These are phyloP conservation scores for Procambarus clarkii DNA, from an alignment of 1,140 invertebrate species.

Conservation along the genomic window DNA sequence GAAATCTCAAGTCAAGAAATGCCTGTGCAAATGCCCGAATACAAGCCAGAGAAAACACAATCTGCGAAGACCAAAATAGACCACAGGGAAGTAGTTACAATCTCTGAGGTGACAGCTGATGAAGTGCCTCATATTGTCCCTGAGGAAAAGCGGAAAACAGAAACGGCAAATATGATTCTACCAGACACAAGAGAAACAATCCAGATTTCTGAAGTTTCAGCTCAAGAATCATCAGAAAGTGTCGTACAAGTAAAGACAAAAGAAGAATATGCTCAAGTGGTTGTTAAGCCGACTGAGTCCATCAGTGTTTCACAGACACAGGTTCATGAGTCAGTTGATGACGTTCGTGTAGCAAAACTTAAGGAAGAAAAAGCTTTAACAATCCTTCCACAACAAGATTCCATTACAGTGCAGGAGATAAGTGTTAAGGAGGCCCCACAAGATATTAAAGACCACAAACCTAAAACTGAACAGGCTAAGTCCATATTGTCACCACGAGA, in stretches of 20 bases:
- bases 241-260: constrained; percentile 36
- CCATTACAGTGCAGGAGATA: constrained; percentile 75
- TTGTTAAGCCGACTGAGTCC: constrained; percentile 45
- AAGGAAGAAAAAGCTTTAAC: constrained; percentile 78
- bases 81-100: constrained; percentile 47
- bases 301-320: constrained; percentile 35
- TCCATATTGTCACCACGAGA: constrained; percentile 34
- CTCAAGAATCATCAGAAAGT: constrained; percentile 22
- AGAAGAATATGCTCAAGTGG: constrained; percentile 29
- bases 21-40: constrained; percentile 40
- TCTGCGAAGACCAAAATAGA: constrained; percentile 45
- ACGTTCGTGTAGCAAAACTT: constrained; percentile 76
- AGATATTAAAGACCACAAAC: constrained; percentile 36
- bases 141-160: constrained; percentile 31
- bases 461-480: constrained; percentile 37
- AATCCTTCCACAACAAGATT: constrained; percentile 75
- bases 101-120: constrained; percentile 45
- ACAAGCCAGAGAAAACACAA: constrained; percentile 40
- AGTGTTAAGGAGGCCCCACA: constrained; percentile 42
- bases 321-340: constrained; percentile 77
- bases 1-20: constrained; percentile 51
- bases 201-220: constrained; percentile 42
- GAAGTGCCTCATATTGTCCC: constrained; percentile 49
- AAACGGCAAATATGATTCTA: constrained; percentile 33
- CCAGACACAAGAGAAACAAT: constrained; percentile 45